These are phyloP conservation scores for Caerostris darwini DNA, from an alignment of 1,140 invertebrate genomes.

Conservation along the genomic window DNA sequence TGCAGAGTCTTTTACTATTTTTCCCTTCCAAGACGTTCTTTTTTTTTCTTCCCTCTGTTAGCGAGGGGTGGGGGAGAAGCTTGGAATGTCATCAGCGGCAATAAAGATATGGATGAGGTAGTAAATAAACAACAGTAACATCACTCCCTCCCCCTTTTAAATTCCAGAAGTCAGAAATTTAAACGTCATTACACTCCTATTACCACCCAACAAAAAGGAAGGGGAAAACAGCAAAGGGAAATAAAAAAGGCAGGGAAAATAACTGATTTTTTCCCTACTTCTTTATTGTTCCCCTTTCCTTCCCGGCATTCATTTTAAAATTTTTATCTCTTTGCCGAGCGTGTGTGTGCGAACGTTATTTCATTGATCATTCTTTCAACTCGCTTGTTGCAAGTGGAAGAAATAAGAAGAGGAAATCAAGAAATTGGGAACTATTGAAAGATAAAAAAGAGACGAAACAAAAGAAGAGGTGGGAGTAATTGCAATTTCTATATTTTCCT, in stretches of 20 bases:
- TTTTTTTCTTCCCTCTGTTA: background rate
- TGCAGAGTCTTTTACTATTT: background rate
- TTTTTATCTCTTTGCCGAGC: background rate
- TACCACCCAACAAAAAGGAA: background rate
- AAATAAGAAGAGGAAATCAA: constrained; percentile 25
- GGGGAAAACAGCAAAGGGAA: too few relatives aligned
- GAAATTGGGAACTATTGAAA: constrained; percentile 8
- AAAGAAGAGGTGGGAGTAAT: background rate
- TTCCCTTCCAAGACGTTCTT: background rate
- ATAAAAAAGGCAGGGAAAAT: background rate
- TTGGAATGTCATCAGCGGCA: constrained; percentile 10
- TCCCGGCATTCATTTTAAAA: constrained; percentile 1
- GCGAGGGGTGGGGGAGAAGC: background rate
- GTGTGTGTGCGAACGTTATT: background rate
- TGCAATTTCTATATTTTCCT: constrained; percentile 32
- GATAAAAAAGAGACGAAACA: background rate
- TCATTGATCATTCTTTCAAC: background rate
- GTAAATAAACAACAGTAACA: constrained; percentile 24
- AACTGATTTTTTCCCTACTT: background rate
- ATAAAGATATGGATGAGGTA: background rate
- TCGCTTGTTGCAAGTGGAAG: background rate
- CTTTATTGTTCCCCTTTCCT: too few relatives aligned
- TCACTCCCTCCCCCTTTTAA: background rate
- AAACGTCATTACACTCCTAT: constrained; percentile 36
- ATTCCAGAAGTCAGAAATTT: background rate